phyloP scores from a whole-genome alignment of 2,113 vertebrate genomes.

The Agapornis roseicollis region DNA sequence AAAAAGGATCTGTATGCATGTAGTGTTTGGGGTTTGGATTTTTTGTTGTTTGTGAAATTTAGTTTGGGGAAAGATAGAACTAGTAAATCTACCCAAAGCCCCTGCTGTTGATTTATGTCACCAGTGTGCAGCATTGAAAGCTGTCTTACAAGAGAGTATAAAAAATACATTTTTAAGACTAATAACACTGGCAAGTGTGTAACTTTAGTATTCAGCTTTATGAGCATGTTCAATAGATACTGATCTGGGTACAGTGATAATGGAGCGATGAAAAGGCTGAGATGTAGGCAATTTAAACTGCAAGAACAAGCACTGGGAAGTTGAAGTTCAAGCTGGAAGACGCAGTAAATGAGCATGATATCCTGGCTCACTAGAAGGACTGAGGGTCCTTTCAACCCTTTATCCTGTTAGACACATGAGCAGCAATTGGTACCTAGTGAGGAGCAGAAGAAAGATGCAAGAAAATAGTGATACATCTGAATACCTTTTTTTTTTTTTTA shows the following conservation, averaged over 20 bases:
- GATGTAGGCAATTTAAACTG: not conserved
- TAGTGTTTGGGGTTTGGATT: fast-evolving
- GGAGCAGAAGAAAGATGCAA: not conserved
- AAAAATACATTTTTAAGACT: not conserved
- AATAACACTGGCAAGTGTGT: not conserved
- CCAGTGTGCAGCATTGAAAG: not conserved
- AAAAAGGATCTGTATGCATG: not conserved
- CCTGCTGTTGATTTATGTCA: not conserved
- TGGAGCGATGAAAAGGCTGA: not conserved
- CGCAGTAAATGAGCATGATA: not conserved
- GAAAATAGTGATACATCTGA: not conserved
- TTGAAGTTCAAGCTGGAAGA: not conserved
- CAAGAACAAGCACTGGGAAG: not conserved
- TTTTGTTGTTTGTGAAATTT: not conserved
- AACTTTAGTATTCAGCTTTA: not conserved
- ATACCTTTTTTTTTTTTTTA: not conserved
- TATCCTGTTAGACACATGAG: not conserved
- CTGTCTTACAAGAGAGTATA: not conserved
- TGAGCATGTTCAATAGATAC: not conserved
- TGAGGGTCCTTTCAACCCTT: not conserved
- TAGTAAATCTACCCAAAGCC: not conserved
- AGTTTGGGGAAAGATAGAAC: not conserved
- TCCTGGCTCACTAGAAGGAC: not conserved
- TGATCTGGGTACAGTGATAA: not conserved
- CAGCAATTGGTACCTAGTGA: not conserved